These are phyloP conservation scores for Mesaphorura yosii DNA, from an alignment of 1,140 invertebrate species.

Conservation along the genomic window DNA sequence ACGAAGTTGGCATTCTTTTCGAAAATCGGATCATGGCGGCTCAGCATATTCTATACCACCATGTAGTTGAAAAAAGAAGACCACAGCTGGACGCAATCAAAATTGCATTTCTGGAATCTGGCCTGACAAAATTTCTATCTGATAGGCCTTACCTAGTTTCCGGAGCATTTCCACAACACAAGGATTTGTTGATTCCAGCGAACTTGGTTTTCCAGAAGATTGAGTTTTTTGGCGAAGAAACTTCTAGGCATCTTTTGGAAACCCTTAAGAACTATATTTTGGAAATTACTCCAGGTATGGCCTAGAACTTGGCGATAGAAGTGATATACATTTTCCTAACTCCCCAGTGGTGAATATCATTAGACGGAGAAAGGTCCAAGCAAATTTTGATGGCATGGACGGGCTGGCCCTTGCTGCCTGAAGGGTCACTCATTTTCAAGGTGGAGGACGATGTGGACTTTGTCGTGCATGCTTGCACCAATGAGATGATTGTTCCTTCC, in stretches of 20 bases:
- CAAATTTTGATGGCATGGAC: background rate
- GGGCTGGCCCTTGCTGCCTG: background rate
- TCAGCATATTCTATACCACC: background rate
- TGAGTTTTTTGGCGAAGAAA: background rate
- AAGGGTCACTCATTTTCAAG: background rate
- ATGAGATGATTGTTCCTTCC: background rate
- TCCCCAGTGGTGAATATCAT: background rate
- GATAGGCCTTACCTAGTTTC: background rate
- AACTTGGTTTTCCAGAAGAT: background rate
- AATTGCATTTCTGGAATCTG: background rate
- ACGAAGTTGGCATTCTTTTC: background rate
- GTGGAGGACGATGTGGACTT: background rate
- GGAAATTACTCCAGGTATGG: background rate
- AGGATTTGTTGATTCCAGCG: background rate
- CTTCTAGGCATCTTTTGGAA: background rate
- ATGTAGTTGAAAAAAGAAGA: slow-evolving; percentile 1
- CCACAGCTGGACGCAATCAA: background rate
- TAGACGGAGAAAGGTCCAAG: background rate
- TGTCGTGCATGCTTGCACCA: background rate
- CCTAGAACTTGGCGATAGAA: background rate
- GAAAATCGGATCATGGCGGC: background rate
- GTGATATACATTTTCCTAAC: background rate
- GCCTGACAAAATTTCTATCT: background rate
- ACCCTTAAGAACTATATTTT: background rate
- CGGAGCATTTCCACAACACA: background rate